Base-by-base conservation (phyloP, 2,797 vertebrate species). In the Anguilla pacifica region DNA sequence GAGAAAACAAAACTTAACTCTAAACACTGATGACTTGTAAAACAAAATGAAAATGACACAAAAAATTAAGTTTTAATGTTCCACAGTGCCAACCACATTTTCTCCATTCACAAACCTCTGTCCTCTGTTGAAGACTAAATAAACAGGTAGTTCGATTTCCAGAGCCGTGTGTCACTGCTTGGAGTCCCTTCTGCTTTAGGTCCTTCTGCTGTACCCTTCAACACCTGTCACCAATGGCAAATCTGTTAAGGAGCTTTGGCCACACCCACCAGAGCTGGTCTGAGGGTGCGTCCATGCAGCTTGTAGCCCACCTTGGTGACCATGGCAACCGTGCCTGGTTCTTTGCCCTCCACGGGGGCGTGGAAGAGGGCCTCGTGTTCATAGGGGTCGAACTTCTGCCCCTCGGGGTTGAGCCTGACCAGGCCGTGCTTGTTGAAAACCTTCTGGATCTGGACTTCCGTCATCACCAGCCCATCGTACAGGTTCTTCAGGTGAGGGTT, bases 281-380 rank as follows among this genome's bases (percentile, higher is more conserved):
- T 95, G 86, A 99, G 96, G 1, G 98, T 99, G 89, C 98, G 98
- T 11, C 97, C 97, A 0, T 98, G 97, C 88, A 99, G 93, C 95
- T 99, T 99, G 90, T 99, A 99, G 89, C 98, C 98, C 2, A 98
- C 97, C 94, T 99, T 99, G 91, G 96, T 98, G 0, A 99, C 99
- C 1, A 98, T 3, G 0, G 98, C 98, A 0, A 99, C 94, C 0
- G 97, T 98, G 94, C 98, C 98, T 0, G 98, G 97, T 93, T 98
- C 97, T 90, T 97, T 97, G 35, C 98, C 98, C 88, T 97, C 96
- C 15, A 96, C 86, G 0, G 98, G 97, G 0, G 96, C 86, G 0
- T 99, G 98, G 94, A 99, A 99, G 90, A 99, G 91, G 0, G 99
- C 98, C 85, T 99, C 98, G 0, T 99, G 99, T 92, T 99, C 98